Evolutionary conservation across 2,797 vertebrate genomes (phyloP).

Genomic region (Cynopterus sphinx): DNA sequence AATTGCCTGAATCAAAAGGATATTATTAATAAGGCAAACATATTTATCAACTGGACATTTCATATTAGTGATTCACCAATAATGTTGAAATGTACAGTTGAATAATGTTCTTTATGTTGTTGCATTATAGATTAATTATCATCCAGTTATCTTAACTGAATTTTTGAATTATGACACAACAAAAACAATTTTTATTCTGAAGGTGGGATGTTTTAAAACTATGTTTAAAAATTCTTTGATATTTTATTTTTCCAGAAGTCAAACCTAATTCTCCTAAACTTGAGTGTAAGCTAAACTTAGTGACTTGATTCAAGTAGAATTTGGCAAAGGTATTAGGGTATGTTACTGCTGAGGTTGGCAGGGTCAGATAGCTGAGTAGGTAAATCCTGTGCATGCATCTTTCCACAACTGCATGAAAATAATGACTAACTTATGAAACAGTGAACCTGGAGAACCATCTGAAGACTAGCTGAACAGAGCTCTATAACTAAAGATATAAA

Average conservation of each 20-base stretch:
- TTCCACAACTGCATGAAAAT: too few species aligned
- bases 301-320: not conserved
- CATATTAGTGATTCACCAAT: not conserved
- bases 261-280: not conserved
- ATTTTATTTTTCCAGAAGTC: not conserved
- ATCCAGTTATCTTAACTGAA: not conserved
- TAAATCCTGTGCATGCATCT: too few species aligned
- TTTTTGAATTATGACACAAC: not conserved
- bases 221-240: not conserved
- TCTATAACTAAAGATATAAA: too few species aligned
- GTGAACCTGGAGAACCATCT: too few species aligned
- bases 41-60: not conserved
- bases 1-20: not conserved
- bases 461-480: too few species aligned
- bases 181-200: not conserved
- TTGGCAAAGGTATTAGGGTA: not conserved
- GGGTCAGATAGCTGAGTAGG: too few species aligned
- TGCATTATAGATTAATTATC: not conserved
- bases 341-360: too few species aligned
- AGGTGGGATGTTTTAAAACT: not conserved
- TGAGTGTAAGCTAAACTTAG: not conserved
- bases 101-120: not conserved
- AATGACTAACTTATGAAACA: too few species aligned
- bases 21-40: not conserved
- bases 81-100: not conserved